Evolutionary conservation across 2,797 vertebrate genomes (phyloP).

Genomic region (Jordanella pulchra): DNA sequence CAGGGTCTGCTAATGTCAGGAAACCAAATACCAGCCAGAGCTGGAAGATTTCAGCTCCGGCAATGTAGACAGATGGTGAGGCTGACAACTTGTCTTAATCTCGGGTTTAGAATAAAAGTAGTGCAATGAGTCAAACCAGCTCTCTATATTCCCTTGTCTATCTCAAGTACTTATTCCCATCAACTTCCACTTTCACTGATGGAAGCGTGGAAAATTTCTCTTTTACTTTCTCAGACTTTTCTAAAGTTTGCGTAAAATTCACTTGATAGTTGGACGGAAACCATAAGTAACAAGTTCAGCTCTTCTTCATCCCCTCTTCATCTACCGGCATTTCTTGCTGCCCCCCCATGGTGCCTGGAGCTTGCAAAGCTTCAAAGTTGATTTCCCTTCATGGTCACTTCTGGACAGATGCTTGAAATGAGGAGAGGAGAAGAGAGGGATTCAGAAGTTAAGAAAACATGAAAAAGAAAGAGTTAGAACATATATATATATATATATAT

Average conservation of each 20-base stretch:
- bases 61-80: conserved; percentile 36
- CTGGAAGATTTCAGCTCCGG: conserved; percentile 59
- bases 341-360: conserved; percentile 75
- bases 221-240: conserved; percentile 64
- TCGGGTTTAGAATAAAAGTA: conserved; percentile 19
- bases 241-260: conserved; percentile 73
- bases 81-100: conserved; percentile 33
- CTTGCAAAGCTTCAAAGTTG: conserved; percentile 81
- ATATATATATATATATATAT: conserved; percentile 8
- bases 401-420: conserved; percentile 65
- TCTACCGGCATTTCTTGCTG: conserved; percentile 51
- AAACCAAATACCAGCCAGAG: conserved; percentile 82
- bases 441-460: conserved; percentile 1
- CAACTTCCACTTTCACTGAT: conserved; percentile 34
- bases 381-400: conserved; percentile 67
- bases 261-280: conserved; percentile 60
- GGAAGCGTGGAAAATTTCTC: conserved; percentile 50
- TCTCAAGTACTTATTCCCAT: conserved; percentile 37
- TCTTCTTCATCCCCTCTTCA: conserved; percentile 42
- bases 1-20: conserved; percentile 87
- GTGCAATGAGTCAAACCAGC: background rate
- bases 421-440: conserved; percentile 36
- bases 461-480: conserved; percentile 20
- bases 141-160: conserved; percentile 19
- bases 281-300: conserved; percentile 50